Evolutionary conservation across 2,888 invertebrate species (phyloP), one percentile per base, ranked within the genome.

Genomic region (Pachliopta kotzebuea): DNA sequence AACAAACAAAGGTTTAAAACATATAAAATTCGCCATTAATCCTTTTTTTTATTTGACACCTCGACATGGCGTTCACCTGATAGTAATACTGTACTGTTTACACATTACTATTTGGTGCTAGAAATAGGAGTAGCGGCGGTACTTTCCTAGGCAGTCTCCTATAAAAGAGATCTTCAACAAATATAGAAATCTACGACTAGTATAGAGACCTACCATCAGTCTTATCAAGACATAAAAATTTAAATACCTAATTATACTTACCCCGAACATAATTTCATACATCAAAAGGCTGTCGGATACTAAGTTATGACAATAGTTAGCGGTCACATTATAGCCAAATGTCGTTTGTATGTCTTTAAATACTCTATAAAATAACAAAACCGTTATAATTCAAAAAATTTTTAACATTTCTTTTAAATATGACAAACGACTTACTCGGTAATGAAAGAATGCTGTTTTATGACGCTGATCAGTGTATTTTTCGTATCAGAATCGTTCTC

Each of bases 301-400:
- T 20, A 81, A 71, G 64, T 83, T 83, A 42, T 79, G 76, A 18
- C 75, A 56, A 66, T 83, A 83, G 55, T 75, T 76, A 4, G 71
- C 68, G 8, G 76, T 68, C 0, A 80, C 73, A 57, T 76, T 78
- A 0, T 74, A 50, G 11, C 81, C 80, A 63, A 79, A 83, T 11
- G 50, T 23, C 11, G 20, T 52, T 52, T 52, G 50, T 9, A 14
- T 52, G 21, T 52, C 23, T 52, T 52, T 52, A 52, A 52, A 52
- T 21, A 52, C 2, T 8, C 50, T 52, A 23, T n/a, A 23, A 52
- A 7, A 4, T 45, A 4, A n/a, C 1, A n/a, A 7, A n/a, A 45
- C 6, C 0, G n/a, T n/a, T 0, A 45, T n/a, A 2, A 18, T 6
- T 45, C 1, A n/a, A 45, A 8, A n/a, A 6, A n/a, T 45, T 7